Percentiles rank a stretch among this genome's conserved stretches.
phyloP scores from a whole-genome alignment of 2,797 vertebrate genomes.

The Champsocephalus gunnari region DNA sequence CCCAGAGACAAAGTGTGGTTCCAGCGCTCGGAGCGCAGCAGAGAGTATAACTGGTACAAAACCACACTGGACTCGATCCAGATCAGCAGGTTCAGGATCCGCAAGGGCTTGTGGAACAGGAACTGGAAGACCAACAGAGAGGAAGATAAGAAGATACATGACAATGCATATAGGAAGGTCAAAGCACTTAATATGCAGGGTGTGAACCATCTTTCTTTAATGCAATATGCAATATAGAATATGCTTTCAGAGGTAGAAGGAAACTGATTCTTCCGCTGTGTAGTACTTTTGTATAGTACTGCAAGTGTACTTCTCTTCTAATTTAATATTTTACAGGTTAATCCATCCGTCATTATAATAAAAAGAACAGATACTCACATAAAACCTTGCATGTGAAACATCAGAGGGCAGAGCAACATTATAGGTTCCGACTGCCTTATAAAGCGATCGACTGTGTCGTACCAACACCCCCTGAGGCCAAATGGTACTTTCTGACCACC shows the following conservation, averaged over 20 bases:
- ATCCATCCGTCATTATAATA: not conserved
- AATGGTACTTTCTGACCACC: slow-evolving; percentile 97
- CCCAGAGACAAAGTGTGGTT: slow-evolving; percentile 99
- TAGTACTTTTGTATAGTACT: not conserved
- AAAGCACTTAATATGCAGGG: not conserved
- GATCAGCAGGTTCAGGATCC: slow-evolving; percentile 97
- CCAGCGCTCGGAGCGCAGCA: slow-evolving; percentile 98
- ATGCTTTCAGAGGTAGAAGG: not conserved
- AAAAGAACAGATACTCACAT: slow-evolving; percentile 88
- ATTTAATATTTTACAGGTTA: not conserved
- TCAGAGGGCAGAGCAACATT: slow-evolving; percentile 98
- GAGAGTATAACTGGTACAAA: slow-evolving; percentile 98
- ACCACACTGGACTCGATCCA: slow-evolving; percentile 97
- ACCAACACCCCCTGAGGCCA: slow-evolving; percentile 99
- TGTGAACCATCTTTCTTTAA: not conserved
- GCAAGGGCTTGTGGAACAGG: slow-evolving; percentile 97
- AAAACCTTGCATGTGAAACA: slow-evolving; percentile 97
- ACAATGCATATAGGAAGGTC: not conserved
- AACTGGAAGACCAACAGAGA: slow-evolving; percentile 85
- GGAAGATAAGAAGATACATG: not conserved
- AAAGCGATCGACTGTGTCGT: slow-evolving; percentile 95
- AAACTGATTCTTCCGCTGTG: not conserved
- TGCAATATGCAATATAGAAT: no score
- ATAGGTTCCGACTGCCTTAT: slow-evolving; percentile 95
- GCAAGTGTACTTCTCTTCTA: not conserved